Base-by-base conservation (phyloP, 2,797 vertebrate genomes). In the Xerus rutilus region DNA sequence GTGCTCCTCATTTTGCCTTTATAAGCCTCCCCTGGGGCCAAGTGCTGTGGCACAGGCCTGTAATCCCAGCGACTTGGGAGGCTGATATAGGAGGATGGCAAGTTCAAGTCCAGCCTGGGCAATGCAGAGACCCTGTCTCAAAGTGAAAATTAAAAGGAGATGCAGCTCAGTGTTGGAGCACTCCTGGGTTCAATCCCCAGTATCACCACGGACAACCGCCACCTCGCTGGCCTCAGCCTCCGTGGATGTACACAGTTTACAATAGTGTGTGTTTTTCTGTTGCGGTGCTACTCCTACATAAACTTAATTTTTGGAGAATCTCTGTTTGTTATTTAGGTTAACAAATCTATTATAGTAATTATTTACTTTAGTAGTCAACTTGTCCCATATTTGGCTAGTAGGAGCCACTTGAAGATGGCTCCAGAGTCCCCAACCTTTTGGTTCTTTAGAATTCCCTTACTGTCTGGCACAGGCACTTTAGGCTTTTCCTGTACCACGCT, bases 361-460 rank as follows among this genome's bases (percentile, higher is more conserved):
- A 43, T 72, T 78, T 70, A 91, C 91, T 88, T 88, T 79, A 15
- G 25, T 70, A 8, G 45, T 54, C 32, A 85, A 35, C 81, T 65
- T 82, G n/a, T 10, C 2, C 82, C 39, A 79, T 17, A 69, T 84
- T 87, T 67, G 81, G n/a, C 39, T 65, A 32, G 20, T 57, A 84
- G 49, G 9, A 69, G 18, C 62, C 25, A 23, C 45, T 79, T 90
- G 39, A 52, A 43, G 2, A 45, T 81, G 67, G 54, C 12, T 81
- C 21, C 70, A 86, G 14, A 70, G 17, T 47, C 15, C 47, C 49
- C 57, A 86, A 4, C 25, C 14, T 67, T 83, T 91, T 67, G 54
- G 83, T 65, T 86, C 94, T 92, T 64, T 43, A 91, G 20, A 43
- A 49, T 76, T 81, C 79, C 77, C 28, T 74, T 92, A 30, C 12